A percentile compares a stretch with the other conserved stretches of the same genome.
phyloP scores from a whole-genome alignment of 2,797 vertebrate genomes.

The Alfaro cultratus region DNA sequence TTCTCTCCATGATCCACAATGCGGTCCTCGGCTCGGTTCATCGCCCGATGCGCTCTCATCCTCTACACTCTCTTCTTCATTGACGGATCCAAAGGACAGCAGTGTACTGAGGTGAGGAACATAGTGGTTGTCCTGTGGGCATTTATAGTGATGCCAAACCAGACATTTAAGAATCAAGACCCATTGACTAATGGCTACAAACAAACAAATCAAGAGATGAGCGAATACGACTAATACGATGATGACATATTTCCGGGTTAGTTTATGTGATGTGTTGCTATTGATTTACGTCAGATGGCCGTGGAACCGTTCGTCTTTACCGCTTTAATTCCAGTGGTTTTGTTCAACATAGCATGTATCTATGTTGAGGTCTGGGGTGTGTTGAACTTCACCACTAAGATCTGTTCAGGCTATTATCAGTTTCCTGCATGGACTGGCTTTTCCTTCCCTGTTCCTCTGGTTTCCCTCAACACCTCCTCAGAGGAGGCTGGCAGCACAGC shows the following conservation, averaged over 20 bases:
- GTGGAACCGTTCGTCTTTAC: background rate
- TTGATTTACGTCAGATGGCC: background rate
- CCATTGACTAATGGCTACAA: constrained; percentile 5
- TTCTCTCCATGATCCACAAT: constrained; percentile 53
- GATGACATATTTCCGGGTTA: constrained; percentile 43
- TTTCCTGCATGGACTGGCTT: constrained; percentile 77
- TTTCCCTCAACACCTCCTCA: constrained; percentile 65
- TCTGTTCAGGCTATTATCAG: constrained; percentile 73
- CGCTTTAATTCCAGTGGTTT: background rate
- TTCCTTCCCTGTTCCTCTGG: constrained; percentile 77
- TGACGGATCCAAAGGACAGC: constrained; percentile 59
- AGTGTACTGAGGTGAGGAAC: constrained; percentile 80
- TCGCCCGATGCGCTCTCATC: constrained; percentile 70
- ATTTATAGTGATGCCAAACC: background rate
- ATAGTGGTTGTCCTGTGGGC: background rate
- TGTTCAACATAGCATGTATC: constrained; percentile 26
- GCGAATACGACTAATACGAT: constrained; percentile 29
- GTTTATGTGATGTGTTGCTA: background rate
- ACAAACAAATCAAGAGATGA: constrained; percentile 17
- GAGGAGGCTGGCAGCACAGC: constrained; percentile 44
- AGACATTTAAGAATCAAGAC: background rate
- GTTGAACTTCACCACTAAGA: constrained; percentile 52
- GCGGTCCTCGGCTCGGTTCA: constrained; percentile 59
- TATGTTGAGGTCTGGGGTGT: constrained; percentile 45
- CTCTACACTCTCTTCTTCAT: constrained; percentile 56